Evolutionary conservation across 2,888 invertebrate genomes (phyloP).

Genomic region (Aphelenchoides bicaudatus): DNA sequence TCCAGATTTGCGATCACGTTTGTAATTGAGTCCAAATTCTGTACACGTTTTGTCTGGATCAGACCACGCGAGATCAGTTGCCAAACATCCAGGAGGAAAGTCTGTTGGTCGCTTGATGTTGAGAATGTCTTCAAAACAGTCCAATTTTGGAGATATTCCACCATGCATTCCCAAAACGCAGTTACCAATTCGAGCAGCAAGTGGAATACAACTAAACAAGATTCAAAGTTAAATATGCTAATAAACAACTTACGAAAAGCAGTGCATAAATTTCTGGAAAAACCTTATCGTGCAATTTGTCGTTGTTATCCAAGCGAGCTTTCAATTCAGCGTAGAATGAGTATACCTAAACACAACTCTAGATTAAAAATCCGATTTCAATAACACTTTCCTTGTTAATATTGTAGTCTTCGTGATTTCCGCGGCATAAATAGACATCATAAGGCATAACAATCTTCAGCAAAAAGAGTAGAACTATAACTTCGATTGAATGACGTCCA

Average conservation of each 20-base stretch:
- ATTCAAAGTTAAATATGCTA: too few relatives aligned
- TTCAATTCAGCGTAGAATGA: slow-evolving; percentile 35
- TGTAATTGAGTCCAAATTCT: slow-evolving; percentile 18
- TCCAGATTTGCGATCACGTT: slow-evolving; percentile 26
- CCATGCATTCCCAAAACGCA: slow-evolving; percentile 36
- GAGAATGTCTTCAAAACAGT: slow-evolving; percentile 23
- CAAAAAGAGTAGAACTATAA: slow-evolving; percentile 18
- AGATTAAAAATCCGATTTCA: too few relatives aligned
- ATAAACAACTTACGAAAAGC: too few relatives aligned
- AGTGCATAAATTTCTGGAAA: slow-evolving; percentile 22
- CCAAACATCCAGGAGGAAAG: slow-evolving; percentile 28
- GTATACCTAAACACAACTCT: slow-evolving; percentile 27
- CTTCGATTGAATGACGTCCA: slow-evolving; percentile 35
- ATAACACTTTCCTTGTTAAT: too few relatives aligned
- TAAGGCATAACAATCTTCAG: slow-evolving; percentile 30
- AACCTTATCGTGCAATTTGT: slow-evolving; percentile 9
- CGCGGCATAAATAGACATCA: slow-evolving; percentile 29
- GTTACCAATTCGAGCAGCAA: slow-evolving; percentile 29
- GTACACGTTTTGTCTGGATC: slow-evolving; percentile 22
- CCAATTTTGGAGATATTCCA: slow-evolving; percentile 18
- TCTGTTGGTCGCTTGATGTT: slow-evolving; percentile 34
- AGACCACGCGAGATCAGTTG: slow-evolving; percentile 35
- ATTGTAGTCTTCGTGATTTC: slow-evolving; percentile 38
- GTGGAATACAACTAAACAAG: slow-evolving; percentile 26
- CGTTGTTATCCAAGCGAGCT: slow-evolving; percentile 18